Percentiles rank a stretch among this genome's conserved stretches.
phyloP scores from a whole-genome alignment of 2,797 vertebrate genomes.

The Squalus acanthias region DNA sequence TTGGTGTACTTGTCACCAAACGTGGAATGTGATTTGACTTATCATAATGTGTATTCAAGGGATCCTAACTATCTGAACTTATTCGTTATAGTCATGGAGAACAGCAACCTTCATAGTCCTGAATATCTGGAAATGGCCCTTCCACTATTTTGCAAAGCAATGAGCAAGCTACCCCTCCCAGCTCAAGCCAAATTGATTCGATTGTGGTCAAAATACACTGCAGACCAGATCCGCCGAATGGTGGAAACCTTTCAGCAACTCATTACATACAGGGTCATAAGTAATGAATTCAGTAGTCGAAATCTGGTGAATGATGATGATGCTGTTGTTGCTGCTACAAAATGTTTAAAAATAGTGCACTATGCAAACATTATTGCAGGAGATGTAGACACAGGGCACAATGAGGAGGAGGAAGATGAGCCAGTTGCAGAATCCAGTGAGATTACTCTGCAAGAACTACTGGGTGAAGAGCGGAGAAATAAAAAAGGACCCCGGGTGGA shows the following conservation, averaged over 20 bases:
- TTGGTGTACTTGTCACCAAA: conserved; percentile 92
- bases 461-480: conserved; percentile 88
- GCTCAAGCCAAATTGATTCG: conserved; percentile 79
- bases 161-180: conserved; percentile 87
- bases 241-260: conserved; percentile 98
- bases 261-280: conserved; percentile 95
- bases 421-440: conserved; percentile 84
- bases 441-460: conserved; percentile 84
- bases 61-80: conserved; percentile 94
- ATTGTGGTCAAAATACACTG: conserved; percentile 79
- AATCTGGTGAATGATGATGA: conserved; percentile 92
- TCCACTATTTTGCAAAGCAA: conserved; percentile 93
- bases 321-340: conserved; percentile 86
- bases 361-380: conserved; percentile 89
- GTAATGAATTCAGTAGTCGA: conserved; percentile 85
- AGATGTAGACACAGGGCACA: conserved; percentile 79
- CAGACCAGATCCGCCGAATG: conserved; percentile 80
- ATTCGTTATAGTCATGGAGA: conserved; percentile 95
- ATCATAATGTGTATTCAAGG: conserved; percentile 86
- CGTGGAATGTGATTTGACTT: conserved; percentile 92
- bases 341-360: conserved; percentile 96
- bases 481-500: conserved; percentile 88
- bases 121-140: conserved; percentile 93
- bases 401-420: conserved; percentile 89
- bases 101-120: conserved; percentile 92